These are phyloP conservation scores for Sebastes diaconus DNA, from an alignment of 2,797 vertebrate species.

Conservation along the genomic window DNA sequence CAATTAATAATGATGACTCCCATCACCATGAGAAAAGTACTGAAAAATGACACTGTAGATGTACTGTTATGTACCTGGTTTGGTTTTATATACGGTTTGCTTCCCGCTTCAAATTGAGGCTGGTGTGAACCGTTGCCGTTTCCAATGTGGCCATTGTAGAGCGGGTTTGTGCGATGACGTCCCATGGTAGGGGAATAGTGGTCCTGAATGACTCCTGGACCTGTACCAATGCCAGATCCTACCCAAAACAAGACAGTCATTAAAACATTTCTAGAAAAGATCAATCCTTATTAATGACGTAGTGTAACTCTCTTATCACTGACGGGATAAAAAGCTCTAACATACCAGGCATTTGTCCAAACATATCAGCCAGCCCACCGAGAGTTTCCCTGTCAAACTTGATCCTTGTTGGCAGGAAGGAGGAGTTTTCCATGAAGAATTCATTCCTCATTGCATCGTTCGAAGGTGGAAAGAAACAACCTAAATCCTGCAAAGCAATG, in stretches of 20 bases:
- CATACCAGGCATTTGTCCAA: constrained; percentile 99
- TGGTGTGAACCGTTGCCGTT: constrained; percentile 89
- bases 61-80: constrained; percentile 85
- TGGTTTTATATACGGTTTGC: constrained; percentile 92
- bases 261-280: background rate
- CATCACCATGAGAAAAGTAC: background rate
- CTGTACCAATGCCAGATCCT: constrained; percentile 98
- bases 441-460: constrained; percentile 93
- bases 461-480: constrained; percentile 93
- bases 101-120: constrained; percentile 91
- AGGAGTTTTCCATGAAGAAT: constrained; percentile 95
- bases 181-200: constrained; percentile 98
- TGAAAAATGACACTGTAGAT: background rate
- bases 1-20: background rate
- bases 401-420: constrained; percentile 92
- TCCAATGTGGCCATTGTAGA: constrained; percentile 94
- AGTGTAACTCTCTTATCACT: background rate
- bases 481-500: constrained; percentile 89
- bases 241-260: constrained; percentile 3
- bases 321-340: background rate
- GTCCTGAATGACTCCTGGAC: constrained; percentile 99
- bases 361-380: constrained; percentile 99
- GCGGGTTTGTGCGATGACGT: constrained; percentile 95
- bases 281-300: accelerated
- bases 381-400: constrained; percentile 97